Percentiles rank a stretch among this genome's conserved stretches.
Conservation (phyloP, 2,888 invertebrate genomes). For the Lithodes maja region DNA sequence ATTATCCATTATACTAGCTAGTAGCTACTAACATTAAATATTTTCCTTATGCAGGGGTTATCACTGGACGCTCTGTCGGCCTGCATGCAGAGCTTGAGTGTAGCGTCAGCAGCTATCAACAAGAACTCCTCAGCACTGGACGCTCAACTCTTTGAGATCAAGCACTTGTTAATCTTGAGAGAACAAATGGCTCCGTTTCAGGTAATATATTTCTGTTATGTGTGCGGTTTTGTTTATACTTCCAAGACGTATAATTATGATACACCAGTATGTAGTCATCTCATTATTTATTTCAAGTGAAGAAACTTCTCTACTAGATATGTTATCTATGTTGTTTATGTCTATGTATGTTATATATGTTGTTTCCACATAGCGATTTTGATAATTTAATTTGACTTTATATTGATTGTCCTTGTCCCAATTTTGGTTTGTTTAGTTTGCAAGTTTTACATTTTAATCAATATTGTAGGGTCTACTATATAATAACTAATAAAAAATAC, state of each 20-base stretch:
- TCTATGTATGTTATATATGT: too few species aligned
- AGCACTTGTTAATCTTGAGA: slow-evolving; percentile 95
- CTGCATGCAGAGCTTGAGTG: slow-evolving; percentile 92
- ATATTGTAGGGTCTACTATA: too few species aligned
- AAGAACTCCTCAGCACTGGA: slow-evolving; percentile 90
- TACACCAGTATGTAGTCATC: neutral
- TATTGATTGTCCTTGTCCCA: too few species aligned
- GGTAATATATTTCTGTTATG: slow-evolving; percentile 76
- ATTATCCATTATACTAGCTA: neutral
- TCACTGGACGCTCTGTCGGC: slow-evolving; percentile 96
- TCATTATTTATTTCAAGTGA: neutral
- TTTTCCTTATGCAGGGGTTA: slow-evolving; percentile 78
- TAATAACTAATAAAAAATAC: too few species aligned
- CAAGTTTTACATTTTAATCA: too few species aligned
- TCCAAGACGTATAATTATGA: neutral
- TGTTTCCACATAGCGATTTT: too few species aligned
- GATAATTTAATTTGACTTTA: neutral
- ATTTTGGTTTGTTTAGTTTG: too few species aligned
- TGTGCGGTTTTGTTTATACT: neutral
- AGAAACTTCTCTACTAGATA: neutral
- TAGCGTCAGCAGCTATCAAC: slow-evolving; percentile 87
- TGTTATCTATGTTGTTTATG: neutral
- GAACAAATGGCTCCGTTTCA: slow-evolving; percentile 99
- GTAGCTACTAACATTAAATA: too few species aligned
- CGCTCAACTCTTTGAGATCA: slow-evolving; percentile 97